A percentile compares a stretch with the other conserved stretches of the same genome.
Evolutionary conservation across 2,888 invertebrate genomes (phyloP).

Genomic region (Scaptomyza reducta): DNA sequence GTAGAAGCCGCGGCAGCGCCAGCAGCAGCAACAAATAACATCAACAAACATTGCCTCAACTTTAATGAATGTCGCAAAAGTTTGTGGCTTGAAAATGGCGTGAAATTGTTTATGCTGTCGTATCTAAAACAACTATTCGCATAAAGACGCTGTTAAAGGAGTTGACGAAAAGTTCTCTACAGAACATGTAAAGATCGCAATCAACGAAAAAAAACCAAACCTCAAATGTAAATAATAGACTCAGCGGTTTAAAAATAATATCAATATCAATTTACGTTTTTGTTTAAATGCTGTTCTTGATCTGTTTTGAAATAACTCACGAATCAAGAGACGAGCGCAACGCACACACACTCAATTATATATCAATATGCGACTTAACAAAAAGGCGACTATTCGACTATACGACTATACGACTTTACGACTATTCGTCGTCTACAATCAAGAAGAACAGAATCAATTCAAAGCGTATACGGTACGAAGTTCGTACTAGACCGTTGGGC

Average conservation of each 20-base stretch:
- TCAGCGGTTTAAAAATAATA: background rate
- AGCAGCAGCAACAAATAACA: slow-evolving; percentile 21
- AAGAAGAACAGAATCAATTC: slow-evolving; percentile 76
- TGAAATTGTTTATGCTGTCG: slow-evolving; percentile 30
- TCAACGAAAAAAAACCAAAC: background rate
- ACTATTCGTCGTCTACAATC: slow-evolving; percentile 56
- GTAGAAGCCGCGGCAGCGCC: background rate
- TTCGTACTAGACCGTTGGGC: slow-evolving; percentile 85
- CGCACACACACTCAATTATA: slow-evolving; percentile 67
- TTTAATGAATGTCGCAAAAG: slow-evolving; percentile 54
- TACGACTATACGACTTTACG: slow-evolving; percentile 33
- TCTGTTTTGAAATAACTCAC: slow-evolving; percentile 62
- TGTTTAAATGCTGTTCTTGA: slow-evolving; percentile 34
- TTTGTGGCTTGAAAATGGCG: slow-evolving; percentile 26
- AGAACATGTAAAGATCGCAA: slow-evolving; percentile 4
- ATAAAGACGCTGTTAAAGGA: background rate
- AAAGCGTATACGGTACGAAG: slow-evolving; percentile 81
- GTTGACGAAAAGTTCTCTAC: background rate
- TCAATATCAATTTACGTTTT: slow-evolving; percentile 31
- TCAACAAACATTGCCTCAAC: slow-evolving; percentile 47
- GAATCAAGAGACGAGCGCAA: slow-evolving; percentile 70
- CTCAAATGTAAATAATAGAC: background rate
- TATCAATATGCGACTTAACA: slow-evolving; percentile 32
- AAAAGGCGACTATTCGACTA: slow-evolving; percentile 12
- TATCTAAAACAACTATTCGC: slow-evolving; percentile 8